Conservation (phyloP, 2,888 invertebrate genomes). For the Drosophila hawaiiensis region DNA sequence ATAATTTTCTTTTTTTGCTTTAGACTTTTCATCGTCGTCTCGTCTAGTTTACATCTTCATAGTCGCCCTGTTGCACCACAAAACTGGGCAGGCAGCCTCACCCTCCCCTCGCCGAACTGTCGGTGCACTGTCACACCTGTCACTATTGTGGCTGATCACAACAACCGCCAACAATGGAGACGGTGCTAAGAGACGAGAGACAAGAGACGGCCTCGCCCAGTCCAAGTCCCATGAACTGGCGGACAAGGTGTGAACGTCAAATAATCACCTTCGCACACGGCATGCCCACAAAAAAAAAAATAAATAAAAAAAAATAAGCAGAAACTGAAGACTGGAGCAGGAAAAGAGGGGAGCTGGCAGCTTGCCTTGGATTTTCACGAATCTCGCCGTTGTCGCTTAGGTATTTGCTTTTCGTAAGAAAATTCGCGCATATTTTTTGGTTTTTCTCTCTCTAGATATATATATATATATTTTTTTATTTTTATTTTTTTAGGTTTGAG, state of each 20-base stretch:
- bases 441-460: background rate
- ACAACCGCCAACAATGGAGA: conserved; percentile 65
- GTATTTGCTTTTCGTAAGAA: conserved; percentile 72
- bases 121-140: conserved; percentile 77
- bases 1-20: conserved; percentile 66
- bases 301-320: background rate
- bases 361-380: conserved; percentile 37
- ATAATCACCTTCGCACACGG: conserved; percentile 75
- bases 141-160: conserved; percentile 79
- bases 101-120: conserved; percentile 38
- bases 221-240: conserved; percentile 38
- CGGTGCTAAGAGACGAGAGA: conserved; percentile 1
- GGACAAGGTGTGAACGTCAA: conserved; percentile 80
- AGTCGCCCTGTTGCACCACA: conserved; percentile 46
- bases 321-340: conserved; percentile 10
- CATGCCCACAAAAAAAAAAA: conserved; percentile 42
- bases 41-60: conserved; percentile 75
- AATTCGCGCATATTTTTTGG: conserved; percentile 55
- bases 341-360: conserved; percentile 26
- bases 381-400: conserved; percentile 33
- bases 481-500: conserved; percentile 24
- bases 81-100: conserved; percentile 38
- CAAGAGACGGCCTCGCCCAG: conserved; percentile 59
- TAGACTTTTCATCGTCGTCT: conserved; percentile 53
- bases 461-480: background rate